These are phyloP conservation scores for Scleropages formosus DNA, from an alignment of 2,797 vertebrate species.

Conservation along the genomic window DNA sequence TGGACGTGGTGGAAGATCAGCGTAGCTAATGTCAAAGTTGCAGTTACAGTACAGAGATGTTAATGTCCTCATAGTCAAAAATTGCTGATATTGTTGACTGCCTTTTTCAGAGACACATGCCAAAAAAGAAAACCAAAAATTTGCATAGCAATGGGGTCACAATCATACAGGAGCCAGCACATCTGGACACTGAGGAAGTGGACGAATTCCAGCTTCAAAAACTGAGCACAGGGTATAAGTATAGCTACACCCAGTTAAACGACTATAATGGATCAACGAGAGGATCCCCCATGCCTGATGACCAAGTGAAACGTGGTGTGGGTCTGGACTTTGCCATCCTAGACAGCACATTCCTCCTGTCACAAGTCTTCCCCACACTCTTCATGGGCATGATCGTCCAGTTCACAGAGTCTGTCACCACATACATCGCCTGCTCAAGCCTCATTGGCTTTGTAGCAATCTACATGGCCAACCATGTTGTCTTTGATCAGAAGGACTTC, in stretches of 20 bases:
- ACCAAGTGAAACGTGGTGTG: constrained; percentile 65
- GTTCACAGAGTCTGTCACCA: constrained; percentile 71
- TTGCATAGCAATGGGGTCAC: constrained; percentile 50
- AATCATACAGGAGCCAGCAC: constrained; percentile 55
- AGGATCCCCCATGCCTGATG: constrained; percentile 37
- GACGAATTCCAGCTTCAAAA: constrained; percentile 49
- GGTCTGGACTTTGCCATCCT: constrained; percentile 77
- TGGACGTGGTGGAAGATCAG: too few species aligned
- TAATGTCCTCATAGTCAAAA: too few species aligned
- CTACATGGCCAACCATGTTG: constrained; percentile 64
- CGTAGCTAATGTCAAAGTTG: too few species aligned
- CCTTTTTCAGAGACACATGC: constrained; percentile 68
- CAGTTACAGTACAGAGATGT: too few species aligned
- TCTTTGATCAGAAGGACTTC: constrained; percentile 77
- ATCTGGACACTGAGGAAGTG: constrained; percentile 58
- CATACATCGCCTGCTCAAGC: constrained; percentile 72
- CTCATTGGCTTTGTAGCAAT: constrained; percentile 70
- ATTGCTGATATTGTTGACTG: not conserved
- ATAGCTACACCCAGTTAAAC: constrained; percentile 42
- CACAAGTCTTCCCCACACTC: constrained; percentile 77
- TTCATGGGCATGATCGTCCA: constrained; percentile 78
- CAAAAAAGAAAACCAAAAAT: constrained; percentile 63
- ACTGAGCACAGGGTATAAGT: too few species aligned
- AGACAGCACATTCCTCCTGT: constrained; percentile 77
- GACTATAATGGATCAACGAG: constrained; percentile 49